phyloP scores from a whole-genome alignment of 2,797 vertebrate genomes.

The Helicolenus hilgendorfi region DNA sequence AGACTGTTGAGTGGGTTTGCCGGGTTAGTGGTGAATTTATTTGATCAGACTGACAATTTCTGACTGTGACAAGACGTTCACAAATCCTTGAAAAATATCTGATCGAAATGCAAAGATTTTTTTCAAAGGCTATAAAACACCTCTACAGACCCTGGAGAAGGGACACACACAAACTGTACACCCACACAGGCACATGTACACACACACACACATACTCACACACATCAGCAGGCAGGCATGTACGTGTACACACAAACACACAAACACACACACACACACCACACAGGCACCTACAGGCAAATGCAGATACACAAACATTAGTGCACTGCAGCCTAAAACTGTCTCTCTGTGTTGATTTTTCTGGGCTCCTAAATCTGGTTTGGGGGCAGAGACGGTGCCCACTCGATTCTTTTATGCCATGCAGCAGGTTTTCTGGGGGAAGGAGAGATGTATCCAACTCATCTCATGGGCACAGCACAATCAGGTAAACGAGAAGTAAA shows the following conservation, averaged over 20 bases:
- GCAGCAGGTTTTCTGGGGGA: constrained; percentile 86
- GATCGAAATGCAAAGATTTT: constrained; percentile 77
- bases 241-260: neutral
- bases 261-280: constrained; percentile 39
- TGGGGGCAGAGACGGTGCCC: constrained; percentile 89
- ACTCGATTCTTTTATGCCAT: constrained; percentile 89
- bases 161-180: constrained; percentile 75
- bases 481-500: constrained; percentile 84
- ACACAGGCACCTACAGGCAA: constrained; percentile 83
- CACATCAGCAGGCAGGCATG: neutral
- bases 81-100: constrained; percentile 81
- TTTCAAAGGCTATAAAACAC: constrained; percentile 81
- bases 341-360: constrained; percentile 87
- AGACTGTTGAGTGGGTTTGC: constrained; percentile 55
- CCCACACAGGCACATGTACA: constrained; percentile 66
- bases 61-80: constrained; percentile 69
- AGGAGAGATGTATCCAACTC: constrained; percentile 78
- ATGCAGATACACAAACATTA: constrained; percentile 89
- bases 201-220: constrained; percentile 41
- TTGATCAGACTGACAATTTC: constrained; percentile 75
- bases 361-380: constrained; percentile 87
- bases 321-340: constrained; percentile 87
- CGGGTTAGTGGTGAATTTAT: constrained; percentile 62
- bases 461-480: constrained; percentile 79
- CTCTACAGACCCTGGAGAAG: constrained; percentile 78